Evolutionary conservation across 2,888 invertebrate genomes (phyloP).

Genomic region (Eilema sororculum): DNA sequence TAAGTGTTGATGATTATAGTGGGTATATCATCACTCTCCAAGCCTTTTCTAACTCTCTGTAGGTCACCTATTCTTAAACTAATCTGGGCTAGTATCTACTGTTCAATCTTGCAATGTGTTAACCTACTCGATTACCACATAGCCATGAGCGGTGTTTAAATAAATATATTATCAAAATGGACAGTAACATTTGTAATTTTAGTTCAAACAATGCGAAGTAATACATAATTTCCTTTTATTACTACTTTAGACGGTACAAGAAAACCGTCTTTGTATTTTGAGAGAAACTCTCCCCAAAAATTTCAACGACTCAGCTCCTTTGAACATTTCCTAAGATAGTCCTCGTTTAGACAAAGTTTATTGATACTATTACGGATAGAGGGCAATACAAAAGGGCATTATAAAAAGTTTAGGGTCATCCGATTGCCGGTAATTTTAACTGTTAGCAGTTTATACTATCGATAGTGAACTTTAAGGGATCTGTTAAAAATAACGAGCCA

Average conservation of each 20-base stretch:
- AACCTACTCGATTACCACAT: too few species aligned
- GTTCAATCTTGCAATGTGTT: too few species aligned
- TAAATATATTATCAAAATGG: neutral
- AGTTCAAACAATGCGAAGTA: neutral
- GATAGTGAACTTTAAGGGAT: slow-evolving; percentile 18
- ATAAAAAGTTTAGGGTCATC: slow-evolving; percentile 26
- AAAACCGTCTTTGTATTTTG: neutral
- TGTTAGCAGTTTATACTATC: slow-evolving; percentile 27
- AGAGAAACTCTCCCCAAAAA: slow-evolving; percentile 10
- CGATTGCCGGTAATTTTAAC: slow-evolving; percentile 28
- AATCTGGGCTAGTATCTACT: too few species aligned
- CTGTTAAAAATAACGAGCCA: slow-evolving; percentile 30
- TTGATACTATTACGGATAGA: slow-evolving; percentile 21
- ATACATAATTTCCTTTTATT: slow-evolving; percentile 4
- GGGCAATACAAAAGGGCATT: slow-evolving; percentile 26
- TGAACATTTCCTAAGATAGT: slow-evolving; percentile 9
- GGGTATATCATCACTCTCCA: too few species aligned
- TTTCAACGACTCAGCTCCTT: slow-evolving; percentile 12
- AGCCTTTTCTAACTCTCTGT: too few species aligned
- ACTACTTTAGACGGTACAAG: neutral
- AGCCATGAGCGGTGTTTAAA: too few species aligned
- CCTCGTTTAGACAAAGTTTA: slow-evolving; percentile 15
- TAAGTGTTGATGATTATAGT: too few species aligned
- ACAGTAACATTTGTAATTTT: neutral
- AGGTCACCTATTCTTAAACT: too few species aligned